A percentile compares a stretch with the other conserved stretches of the same genome.
These are phyloP conservation scores for Arrhamphus sclerolepis DNA, from an alignment of 2,797 vertebrate species.

Conservation along the genomic window DNA sequence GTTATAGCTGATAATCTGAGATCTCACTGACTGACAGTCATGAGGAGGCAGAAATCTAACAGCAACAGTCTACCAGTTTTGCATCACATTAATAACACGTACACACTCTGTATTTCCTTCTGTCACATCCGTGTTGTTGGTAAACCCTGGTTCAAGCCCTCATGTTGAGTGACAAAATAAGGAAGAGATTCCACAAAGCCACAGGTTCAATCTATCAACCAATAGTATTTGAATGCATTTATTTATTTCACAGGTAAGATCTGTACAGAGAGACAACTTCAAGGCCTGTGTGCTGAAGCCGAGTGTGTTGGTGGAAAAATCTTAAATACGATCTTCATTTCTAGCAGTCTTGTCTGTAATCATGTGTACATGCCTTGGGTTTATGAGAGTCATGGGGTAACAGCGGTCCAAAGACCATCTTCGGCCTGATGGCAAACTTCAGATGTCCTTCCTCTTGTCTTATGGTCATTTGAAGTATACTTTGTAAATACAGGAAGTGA, in stretches of 20 bases:
- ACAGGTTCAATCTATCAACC: conserved; percentile 20
- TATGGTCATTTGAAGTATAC: conserved; percentile 16
- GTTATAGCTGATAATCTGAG: conserved; percentile 47
- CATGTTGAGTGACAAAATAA: conserved; percentile 53
- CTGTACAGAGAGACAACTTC: conserved; percentile 38
- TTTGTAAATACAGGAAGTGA: conserved; percentile 32
- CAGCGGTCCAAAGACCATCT: conserved; percentile 23
- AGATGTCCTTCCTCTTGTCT: conserved; percentile 18
- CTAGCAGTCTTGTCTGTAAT: conserved; percentile 5
- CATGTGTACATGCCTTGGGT: conserved; percentile 6
- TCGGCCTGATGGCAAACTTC: conserved; percentile 9
- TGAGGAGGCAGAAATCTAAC: too few species aligned
- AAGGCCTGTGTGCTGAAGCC: conserved; percentile 6
- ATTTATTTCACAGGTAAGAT: conserved; percentile 24
- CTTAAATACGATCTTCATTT: conserved; percentile 14
- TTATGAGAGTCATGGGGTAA: neutral
- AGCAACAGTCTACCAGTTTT: conserved; percentile 8
- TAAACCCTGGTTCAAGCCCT: conserved; percentile 71
- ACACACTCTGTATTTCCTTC: conserved; percentile 23
- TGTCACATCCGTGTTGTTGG: conserved; percentile 34
- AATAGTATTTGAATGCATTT: conserved; percentile 1
- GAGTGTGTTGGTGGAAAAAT: conserved; percentile 13
- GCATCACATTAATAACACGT: conserved; percentile 37
- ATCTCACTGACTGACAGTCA: neutral
- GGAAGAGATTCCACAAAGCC: conserved; percentile 57